Conservation (phyloP, 2,888 invertebrate genomes). For the Aspidiotus destructor region DNA sequence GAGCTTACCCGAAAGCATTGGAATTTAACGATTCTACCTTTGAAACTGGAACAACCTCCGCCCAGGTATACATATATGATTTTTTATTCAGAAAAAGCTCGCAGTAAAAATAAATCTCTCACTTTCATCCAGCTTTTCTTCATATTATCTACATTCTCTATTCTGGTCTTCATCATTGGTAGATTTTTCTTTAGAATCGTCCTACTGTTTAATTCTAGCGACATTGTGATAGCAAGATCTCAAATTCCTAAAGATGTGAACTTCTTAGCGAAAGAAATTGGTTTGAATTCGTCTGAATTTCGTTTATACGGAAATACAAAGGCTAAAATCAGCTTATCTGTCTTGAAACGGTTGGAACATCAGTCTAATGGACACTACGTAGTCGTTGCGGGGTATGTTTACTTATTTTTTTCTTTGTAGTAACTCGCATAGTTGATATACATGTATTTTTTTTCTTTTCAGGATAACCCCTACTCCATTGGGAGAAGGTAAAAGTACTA, state of each 20-base stretch:
- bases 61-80: slow-evolving; percentile 55
- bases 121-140: too few relatives aligned
- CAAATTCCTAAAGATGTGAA: slow-evolving; percentile 79
- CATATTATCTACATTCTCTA: neutral
- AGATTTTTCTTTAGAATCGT: too few relatives aligned
- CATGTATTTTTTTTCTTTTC: slow-evolving; percentile 34
- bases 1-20: slow-evolving; percentile 57
- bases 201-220: slow-evolving; percentile 47
- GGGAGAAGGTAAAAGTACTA: slow-evolving; percentile 99
- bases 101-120: too few relatives aligned
- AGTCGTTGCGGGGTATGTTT: slow-evolving; percentile 79
- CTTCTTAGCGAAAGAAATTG: slow-evolving; percentile 71
- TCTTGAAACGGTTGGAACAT: slow-evolving; percentile 61
- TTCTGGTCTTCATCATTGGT: neutral
- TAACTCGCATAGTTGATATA: neutral
- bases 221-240: slow-evolving; percentile 78
- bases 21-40: slow-evolving; percentile 58
- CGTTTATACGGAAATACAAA: slow-evolving; percentile 87
- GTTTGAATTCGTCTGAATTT: slow-evolving; percentile 67
- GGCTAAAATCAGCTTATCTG: slow-evolving; percentile 79
- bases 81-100: neutral
- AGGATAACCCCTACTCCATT: slow-evolving; percentile 96
- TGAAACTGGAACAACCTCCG: slow-evolving; percentile 60
- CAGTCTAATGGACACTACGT: slow-evolving; percentile 78
- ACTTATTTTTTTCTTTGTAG: neutral